These are phyloP conservation scores for Ploceus nigricollis DNA, from an alignment of 2,113 vertebrate genomes.

Conservation along the genomic window DNA sequence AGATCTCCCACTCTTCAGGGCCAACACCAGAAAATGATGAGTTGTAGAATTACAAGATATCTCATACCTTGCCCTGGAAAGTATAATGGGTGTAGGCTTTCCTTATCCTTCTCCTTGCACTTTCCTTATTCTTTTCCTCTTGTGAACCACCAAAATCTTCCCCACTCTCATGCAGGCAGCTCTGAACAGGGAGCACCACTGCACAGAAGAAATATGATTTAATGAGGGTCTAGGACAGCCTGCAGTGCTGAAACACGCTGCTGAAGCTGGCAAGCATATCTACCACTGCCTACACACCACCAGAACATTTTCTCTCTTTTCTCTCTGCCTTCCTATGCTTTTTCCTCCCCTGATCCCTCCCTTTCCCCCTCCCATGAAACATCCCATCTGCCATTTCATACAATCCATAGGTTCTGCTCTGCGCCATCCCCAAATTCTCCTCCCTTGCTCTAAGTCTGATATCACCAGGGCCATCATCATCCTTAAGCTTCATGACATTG, in stretches of 20 bases:
- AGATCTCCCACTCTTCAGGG: not conserved
- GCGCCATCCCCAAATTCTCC: not conserved
- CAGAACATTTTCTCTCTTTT: not conserved
- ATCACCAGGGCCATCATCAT: not conserved
- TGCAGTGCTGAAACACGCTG: not conserved
- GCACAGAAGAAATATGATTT: not conserved
- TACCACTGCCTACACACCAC: not conserved
- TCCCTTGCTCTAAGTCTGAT: not conserved
- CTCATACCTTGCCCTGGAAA: not conserved
- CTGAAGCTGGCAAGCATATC: not conserved
- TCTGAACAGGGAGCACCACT: not conserved
- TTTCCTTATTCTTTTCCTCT: not conserved
- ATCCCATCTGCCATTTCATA: not conserved
- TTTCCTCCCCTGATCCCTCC: not conserved
- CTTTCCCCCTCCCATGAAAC: not conserved
- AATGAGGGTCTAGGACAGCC: not conserved
- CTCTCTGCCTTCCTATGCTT: not conserved
- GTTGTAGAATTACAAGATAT: not conserved
- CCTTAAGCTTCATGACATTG: not conserved
- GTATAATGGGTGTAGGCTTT: not conserved
- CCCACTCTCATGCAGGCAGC: not conserved
- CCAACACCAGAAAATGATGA: not conserved
- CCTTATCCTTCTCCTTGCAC: not conserved
- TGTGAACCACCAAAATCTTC: not conserved
- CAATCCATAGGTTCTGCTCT: not conserved